Base-by-base conservation (phyloP, 2,888 invertebrate species). In the Heliconius erato region DNA sequence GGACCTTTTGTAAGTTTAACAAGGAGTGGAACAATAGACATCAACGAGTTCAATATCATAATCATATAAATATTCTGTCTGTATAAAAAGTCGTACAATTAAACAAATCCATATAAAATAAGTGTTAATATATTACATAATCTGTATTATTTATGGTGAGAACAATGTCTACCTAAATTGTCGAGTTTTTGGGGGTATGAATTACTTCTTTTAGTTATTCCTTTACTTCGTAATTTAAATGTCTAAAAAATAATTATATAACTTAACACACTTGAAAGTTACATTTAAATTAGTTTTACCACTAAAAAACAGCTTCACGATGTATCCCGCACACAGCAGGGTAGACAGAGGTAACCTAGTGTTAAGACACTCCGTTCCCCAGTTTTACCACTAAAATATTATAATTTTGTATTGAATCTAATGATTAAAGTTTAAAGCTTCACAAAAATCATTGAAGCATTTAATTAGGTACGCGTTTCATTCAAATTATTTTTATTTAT, bases 41-140 rank as follows among this genome's bases (percentile, higher is more conserved):
- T 76, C 76, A 76, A 76, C 76, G 76, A 76, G 76, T 40, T 76
- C 63, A 16, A 76, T 16, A 35, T 16, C 1, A 59, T 35, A 35
- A 76, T n/a, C 2, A 23, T 23, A 9, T 54, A n/a, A n/a, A 28
- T 28, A 28, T 1, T 28, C 28, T 28, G 28, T 28, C 28, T 23
- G 12, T 9, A n/a, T n/a, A 11, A n/a, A 63, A n/a, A 11, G 0
- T 63, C n/a, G 4, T n/a, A 63, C 19, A 63, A n/a, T n/a, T n/a
- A 0, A 63, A 63, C 3, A 63, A 23, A n/a, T n/a, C 3, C 12
- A n/a, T n/a, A n/a, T n/a, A n/a, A 59, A 11, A 59, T 59, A n/a
- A 9, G 9, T 59, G 7, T 59, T 23, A n/a, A n/a, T n/a, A n/a
- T 59, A n/a, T n/a, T 5, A n/a, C 9, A 11, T n/a, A 12, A 12